A percentile compares a stretch with the other conserved stretches of the same genome.
Evolutionary conservation across 2,888 invertebrate species (phyloP).

Genomic region (Lumbricus terrestris): DNA sequence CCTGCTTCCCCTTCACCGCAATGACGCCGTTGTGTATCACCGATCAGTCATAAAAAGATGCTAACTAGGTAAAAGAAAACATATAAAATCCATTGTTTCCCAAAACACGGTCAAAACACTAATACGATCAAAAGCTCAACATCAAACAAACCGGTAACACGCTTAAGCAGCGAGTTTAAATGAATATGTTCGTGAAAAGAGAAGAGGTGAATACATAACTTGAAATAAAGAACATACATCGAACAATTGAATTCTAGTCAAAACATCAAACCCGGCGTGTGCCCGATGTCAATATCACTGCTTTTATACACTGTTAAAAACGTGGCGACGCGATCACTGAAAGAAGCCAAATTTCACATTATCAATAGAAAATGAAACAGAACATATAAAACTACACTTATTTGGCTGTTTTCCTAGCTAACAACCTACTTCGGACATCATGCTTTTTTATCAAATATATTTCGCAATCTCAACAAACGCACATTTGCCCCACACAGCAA

Average conservation of each 20-base stretch:
- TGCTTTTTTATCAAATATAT: background rate
- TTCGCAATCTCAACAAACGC: background rate
- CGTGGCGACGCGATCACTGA: background rate
- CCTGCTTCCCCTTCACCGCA: too few relatives aligned
- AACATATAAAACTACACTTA: background rate
- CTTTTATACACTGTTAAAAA: background rate
- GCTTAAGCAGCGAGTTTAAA: background rate
- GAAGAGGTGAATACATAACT: background rate
- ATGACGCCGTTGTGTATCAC: too few relatives aligned
- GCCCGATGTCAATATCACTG: background rate
- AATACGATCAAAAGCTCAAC: background rate
- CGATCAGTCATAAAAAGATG: too few relatives aligned
- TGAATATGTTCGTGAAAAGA: background rate
- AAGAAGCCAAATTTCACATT: background rate
- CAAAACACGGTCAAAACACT: too few relatives aligned
- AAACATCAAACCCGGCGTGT: background rate
- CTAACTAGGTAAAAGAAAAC: too few relatives aligned
- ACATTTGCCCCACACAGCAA: background rate
- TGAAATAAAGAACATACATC: background rate
- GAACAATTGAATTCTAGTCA: background rate
- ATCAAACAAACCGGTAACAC: background rate
- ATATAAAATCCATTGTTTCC: background rate
- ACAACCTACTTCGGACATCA: background rate
- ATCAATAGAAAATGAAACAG: background rate
- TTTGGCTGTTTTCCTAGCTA: background rate